These are phyloP conservation scores for Eulemur albifrons DNA, from an alignment of 2,797 vertebrate genomes.

Conservation along the genomic window DNA sequence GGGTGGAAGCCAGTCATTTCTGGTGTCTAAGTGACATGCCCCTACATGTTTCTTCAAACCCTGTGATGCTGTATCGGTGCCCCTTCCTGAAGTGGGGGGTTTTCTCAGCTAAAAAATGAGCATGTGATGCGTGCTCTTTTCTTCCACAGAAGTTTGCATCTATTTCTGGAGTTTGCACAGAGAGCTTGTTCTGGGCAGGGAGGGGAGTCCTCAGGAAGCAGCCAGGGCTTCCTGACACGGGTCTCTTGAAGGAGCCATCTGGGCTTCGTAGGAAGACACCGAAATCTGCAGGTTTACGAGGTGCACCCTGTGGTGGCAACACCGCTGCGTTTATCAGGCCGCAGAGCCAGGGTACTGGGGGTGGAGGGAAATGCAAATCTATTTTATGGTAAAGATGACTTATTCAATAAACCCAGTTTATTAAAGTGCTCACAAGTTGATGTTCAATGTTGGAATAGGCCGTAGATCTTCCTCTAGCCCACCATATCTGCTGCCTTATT, in stretches of 20 bases:
- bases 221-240: neutral
- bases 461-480: rapidly evolving
- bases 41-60: neutral
- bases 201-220: neutral
- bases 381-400: conserved; percentile 4
- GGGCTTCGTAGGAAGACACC: neutral
- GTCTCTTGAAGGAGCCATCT: neutral
- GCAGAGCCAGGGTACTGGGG: neutral
- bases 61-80: neutral
- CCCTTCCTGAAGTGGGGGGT: neutral
- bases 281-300: neutral
- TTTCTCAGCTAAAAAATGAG: neutral
- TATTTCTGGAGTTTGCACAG: neutral
- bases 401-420: conserved; percentile 35
- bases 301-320: rapidly evolving
- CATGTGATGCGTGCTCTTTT: neutral
- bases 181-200: neutral
- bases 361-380: neutral
- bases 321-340: neutral
- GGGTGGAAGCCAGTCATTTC: neutral
- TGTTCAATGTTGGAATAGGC: neutral
- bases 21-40: neutral
- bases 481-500: neutral
- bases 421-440: neutral
- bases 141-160: neutral